Base-by-base conservation (phyloP, 2,888 invertebrate genomes). In the Orchesellides sinensis region DNA sequence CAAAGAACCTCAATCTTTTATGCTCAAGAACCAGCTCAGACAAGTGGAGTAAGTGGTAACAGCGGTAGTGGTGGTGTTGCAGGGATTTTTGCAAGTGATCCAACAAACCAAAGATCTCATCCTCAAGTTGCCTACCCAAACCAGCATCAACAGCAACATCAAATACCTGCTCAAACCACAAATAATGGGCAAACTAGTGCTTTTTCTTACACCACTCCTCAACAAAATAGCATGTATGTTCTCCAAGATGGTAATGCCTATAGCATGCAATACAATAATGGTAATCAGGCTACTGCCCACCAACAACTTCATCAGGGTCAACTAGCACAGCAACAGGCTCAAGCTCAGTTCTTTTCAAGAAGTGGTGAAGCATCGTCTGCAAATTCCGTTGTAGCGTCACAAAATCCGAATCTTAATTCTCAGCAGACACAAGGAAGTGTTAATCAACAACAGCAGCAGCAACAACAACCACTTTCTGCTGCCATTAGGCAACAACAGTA, bases 221-320 rank as follows among this genome's bases (percentile, higher is more conserved):
- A 83, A 61, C 80, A 84, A 74, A 83, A 81, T 81, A 70, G 70
- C n/a, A 86, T 88, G 85, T 88, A 87, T 77, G 86, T 87, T 68
- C 75, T 87, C 66, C 88, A 88, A 73, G 87, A 88, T 75, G 85
- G 87, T 25, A 80, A 83, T 70, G 40, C 52, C 14, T 72, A 68
- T 21, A 79, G 52, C 65, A 8, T 29, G 52, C 83, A 61, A 72
- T 49, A 69, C 61, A 61, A 69, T 27, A 23, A 29, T 47, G 49
- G 40, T 66, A 56, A 40, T 68, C 69, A 68, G 47, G 78, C 61
- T 47, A 23, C 75, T 45, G 25, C 69, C 69, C 61, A 47, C 69
- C 47, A 69, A 27, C 59, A 69, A 8, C 66, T 52, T 45, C 52
- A 52, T 32, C 83, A 83, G 65, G 69, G 65, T 35, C 82, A 77